A percentile compares a stretch with the other conserved stretches of the same genome.
phyloP scores from a whole-genome alignment of 2,113 vertebrate genomes.

The Arothron firmamentum region DNA sequence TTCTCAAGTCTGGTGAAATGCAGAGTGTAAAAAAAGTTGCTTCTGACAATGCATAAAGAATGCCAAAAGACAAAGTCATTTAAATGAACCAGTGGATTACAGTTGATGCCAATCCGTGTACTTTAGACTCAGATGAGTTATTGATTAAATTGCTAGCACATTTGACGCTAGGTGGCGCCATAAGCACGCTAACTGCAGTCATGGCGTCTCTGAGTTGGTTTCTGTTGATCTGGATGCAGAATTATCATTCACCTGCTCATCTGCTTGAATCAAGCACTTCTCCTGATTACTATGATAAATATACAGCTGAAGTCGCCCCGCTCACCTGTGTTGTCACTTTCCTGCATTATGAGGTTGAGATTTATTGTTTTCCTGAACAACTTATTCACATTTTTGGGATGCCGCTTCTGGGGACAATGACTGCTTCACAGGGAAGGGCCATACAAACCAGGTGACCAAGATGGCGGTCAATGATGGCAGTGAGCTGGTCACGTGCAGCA shows the following conservation, averaged over 20 bases:
- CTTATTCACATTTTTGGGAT: conserved; percentile 89
- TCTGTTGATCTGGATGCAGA: no score
- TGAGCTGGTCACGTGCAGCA: conserved; percentile 88
- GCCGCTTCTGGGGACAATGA: conserved; percentile 87
- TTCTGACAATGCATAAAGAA: not conserved
- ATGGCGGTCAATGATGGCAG: conserved; percentile 77
- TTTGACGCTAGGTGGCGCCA: no score
- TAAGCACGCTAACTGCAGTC: no score
- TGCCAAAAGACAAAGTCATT: not conserved
- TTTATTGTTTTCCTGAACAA: conserved; percentile 68
- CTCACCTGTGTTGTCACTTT: not conserved
- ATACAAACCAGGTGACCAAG: conserved; percentile 89
- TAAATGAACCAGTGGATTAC: no score
- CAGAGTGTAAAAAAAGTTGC: not conserved
- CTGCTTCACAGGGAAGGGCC: conserved; percentile 86
- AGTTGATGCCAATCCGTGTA: no score
- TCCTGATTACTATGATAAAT: no score
- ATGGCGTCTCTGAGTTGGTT: no score
- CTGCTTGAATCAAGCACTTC: no score
- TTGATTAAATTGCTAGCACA: not conserved
- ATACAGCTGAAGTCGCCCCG: no score
- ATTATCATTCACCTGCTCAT: no score
- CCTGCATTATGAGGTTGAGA: not conserved
- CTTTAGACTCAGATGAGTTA: not conserved
- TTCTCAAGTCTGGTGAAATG: not conserved